Evolutionary conservation across 1,140 invertebrate species (phyloP).

Genomic region (Dermatophagoides farinae): DNA sequence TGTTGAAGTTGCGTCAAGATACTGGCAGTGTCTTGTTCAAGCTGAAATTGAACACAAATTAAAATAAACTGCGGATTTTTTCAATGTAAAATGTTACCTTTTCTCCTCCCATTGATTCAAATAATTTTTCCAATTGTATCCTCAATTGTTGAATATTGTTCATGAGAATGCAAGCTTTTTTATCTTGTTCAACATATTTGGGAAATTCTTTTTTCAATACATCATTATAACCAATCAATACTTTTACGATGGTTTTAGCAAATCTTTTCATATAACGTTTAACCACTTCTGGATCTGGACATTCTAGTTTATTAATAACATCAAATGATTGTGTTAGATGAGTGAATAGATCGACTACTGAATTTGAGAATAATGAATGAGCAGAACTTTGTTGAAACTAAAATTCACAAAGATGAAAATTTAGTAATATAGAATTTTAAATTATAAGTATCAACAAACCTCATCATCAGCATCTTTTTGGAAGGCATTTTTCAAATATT

Average conservation of each 20-base stretch:
- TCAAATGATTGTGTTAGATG: conserved; percentile 37
- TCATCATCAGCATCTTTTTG: conserved; percentile 34
- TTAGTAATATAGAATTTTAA: neutral
- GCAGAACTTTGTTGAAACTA: conserved; percentile 35
- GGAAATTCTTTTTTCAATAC: neutral
- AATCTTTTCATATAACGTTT: conserved; percentile 29
- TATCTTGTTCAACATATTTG: neutral
- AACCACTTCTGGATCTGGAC: conserved; percentile 29
- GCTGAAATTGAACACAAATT: conserved; percentile 19
- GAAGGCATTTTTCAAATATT: conserved; percentile 34
- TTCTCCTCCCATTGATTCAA: conserved; percentile 7
- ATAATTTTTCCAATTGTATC: conserved; percentile 7
- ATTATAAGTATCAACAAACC: neutral
- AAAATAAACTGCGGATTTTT: neutral
- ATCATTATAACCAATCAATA: conserved; percentile 7
- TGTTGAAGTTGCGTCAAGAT: conserved; percentile 91
- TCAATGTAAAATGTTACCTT: too few species aligned
- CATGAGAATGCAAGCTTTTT: conserved; percentile 7
- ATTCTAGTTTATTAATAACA: conserved; percentile 34
- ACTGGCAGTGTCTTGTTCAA: conserved; percentile 86
- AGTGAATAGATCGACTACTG: conserved; percentile 36
- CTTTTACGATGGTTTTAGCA: conserved; percentile 20
- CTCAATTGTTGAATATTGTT: conserved; percentile 9
- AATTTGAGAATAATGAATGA: conserved; percentile 34
- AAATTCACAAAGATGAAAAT: conserved; percentile 22